phyloP scores from a whole-genome alignment of 1,140 invertebrate genomes.

The Oryzaephilus surinamensis region DNA sequence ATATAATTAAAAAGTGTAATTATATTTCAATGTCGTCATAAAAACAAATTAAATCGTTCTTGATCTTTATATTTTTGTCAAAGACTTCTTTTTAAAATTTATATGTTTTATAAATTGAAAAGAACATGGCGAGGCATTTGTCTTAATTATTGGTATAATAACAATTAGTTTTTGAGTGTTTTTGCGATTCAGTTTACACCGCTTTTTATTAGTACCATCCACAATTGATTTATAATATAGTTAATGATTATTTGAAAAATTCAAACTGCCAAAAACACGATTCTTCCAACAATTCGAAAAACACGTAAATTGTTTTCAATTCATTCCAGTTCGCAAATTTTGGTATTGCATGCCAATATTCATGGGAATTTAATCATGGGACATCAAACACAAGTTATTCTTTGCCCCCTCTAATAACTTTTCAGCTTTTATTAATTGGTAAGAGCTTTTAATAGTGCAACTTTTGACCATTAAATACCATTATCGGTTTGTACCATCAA shows the following conservation, averaged over 20 bases:
- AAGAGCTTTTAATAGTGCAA: too few species aligned
- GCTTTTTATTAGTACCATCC: not conserved
- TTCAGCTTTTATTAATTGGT: too few species aligned
- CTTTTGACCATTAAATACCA: too few species aligned
- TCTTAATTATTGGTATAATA: too few species aligned
- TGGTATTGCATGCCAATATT: too few species aligned
- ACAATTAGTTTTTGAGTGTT: constrained; percentile 1
- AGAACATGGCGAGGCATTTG: not conserved
- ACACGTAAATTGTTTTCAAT: too few species aligned
- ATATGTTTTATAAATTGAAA: not conserved
- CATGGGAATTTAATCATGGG: too few species aligned
- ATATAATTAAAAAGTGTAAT: not conserved
- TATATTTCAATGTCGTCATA: not conserved
- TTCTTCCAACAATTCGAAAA: too few species aligned
- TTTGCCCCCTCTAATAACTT: not conserved
- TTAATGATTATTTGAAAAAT: not conserved
- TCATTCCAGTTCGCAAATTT: too few species aligned
- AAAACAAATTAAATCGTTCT: constrained; percentile 8
- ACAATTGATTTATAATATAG: not conserved
- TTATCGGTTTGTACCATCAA: too few species aligned
- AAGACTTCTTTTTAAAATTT: not conserved
- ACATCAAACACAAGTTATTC: too few species aligned
- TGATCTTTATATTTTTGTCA: constrained; percentile 7
- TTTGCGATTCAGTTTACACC: not conserved
- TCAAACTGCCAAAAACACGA: too few species aligned